These are phyloP conservation scores for Gouania willdenowi DNA, from an alignment of 2,797 vertebrate species.

Conservation along the genomic window DNA sequence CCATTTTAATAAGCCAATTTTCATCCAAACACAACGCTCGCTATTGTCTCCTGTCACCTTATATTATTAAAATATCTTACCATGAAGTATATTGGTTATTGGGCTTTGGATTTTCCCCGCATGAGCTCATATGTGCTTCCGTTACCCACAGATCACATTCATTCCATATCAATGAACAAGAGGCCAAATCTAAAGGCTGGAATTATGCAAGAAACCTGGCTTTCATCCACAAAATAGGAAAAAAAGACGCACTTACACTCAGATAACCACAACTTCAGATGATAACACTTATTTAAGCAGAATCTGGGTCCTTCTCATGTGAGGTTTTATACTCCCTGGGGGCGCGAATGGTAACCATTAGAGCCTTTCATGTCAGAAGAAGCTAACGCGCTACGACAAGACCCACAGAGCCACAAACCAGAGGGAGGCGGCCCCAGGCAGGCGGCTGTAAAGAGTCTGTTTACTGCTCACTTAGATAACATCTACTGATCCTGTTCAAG, in stretches of 20 bases:
- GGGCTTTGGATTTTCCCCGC: too few relatives aligned
- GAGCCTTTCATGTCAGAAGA: constrained; percentile 43
- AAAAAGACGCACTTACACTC: not conserved
- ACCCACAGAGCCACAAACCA: constrained; percentile 39
- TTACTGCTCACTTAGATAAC: constrained; percentile 66
- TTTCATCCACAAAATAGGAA: constrained; percentile 1
- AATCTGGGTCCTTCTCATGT: constrained; percentile 28
- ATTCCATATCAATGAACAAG: too few relatives aligned
- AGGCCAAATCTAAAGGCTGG: too few relatives aligned
- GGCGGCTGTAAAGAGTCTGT: constrained; percentile 50
- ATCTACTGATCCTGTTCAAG: constrained; percentile 31
- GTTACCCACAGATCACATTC: too few relatives aligned
- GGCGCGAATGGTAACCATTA: constrained; percentile 46
- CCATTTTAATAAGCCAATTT: too few relatives aligned
- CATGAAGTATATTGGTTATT: too few relatives aligned
- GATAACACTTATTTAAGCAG: constrained; percentile 21
- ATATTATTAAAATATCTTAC: too few relatives aligned
- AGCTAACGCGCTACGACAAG: constrained; percentile 42
- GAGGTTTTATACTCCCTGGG: constrained; percentile 5
- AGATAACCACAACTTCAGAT: not conserved
- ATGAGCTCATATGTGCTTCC: too few relatives aligned
- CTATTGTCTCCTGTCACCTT: too few relatives aligned
- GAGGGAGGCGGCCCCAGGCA: constrained; percentile 35
- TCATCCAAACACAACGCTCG: too few relatives aligned
- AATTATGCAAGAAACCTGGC: too few relatives aligned